phyloP scores from a whole-genome alignment of 2,113 vertebrate species.

The Peucedramus taeniatus region DNA sequence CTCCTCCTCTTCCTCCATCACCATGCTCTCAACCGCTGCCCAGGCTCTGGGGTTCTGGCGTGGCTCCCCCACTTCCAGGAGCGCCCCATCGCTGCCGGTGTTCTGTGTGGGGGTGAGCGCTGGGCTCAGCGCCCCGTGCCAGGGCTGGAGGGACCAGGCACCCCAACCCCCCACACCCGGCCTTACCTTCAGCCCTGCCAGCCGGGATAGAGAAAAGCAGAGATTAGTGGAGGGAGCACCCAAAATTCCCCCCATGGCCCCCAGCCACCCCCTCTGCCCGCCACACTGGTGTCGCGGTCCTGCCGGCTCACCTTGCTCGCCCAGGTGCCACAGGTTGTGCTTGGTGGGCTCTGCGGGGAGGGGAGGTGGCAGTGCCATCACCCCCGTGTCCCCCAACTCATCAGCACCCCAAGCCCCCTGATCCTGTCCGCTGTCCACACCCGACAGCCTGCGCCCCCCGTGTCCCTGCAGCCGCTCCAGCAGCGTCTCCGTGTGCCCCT shows the following conservation, averaged over 20 bases:
- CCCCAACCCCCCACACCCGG: rapidly evolving
- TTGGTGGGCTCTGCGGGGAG: conserved; percentile 80
- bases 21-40: conserved; percentile 1
- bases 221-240: not conserved
- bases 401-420: not conserved
- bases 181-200: conserved; percentile 72
- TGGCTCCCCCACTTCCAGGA: conserved; percentile 74
- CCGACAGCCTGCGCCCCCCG: conserved; percentile 42
- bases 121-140: not conserved
- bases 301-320: not conserved
- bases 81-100: conserved; percentile 79
- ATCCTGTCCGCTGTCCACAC: not conserved
- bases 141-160: not conserved
- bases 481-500: not conserved
- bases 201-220: not conserved
- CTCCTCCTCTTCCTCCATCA: conserved; percentile 43
- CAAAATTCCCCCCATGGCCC: not conserved
- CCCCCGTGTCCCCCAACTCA: rapidly evolving
- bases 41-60: conserved; percentile 67
- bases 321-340: conserved; percentile 71
- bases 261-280: rapidly evolving
- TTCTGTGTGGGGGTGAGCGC: conserved; percentile 74
- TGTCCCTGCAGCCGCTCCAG: conserved; percentile 19
- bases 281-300: rapidly evolving
- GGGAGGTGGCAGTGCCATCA: not conserved